phyloP scores from a whole-genome alignment of 2,113 vertebrate species.

The Scytalopus superciliaris region DNA sequence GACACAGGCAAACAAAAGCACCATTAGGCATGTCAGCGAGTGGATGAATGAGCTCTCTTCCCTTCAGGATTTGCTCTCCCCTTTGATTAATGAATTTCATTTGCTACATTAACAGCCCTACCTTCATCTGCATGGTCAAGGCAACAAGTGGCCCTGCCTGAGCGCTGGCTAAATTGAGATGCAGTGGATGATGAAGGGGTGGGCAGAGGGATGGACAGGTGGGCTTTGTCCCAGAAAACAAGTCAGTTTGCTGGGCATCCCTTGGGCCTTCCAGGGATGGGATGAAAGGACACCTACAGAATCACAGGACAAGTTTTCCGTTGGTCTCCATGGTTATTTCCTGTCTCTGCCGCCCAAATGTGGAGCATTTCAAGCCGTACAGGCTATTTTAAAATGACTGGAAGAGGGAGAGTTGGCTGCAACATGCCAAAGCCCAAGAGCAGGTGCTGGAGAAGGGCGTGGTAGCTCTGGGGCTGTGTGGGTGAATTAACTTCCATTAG shows the following conservation, averaged over 20 bases:
- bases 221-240: background rate
- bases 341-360: background rate
- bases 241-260: background rate
- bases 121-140: background rate
- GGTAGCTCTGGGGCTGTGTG: rapidly evolving
- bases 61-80: background rate
- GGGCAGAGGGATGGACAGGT: background rate
- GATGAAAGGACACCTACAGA: background rate
- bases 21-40: background rate
- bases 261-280: background rate
- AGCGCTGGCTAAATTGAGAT: background rate
- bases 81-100: background rate
- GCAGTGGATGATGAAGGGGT: background rate
- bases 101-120: background rate
- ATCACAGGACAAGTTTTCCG: background rate
- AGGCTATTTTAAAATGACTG: background rate
- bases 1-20: background rate
- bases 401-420: rapidly evolving
- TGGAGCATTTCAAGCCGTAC: background rate
- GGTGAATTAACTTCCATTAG: background rate
- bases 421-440: background rate
- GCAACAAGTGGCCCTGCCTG: background rate
- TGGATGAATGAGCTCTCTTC: background rate
- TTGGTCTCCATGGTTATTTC: background rate
- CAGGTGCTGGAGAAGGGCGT: rapidly evolving